These are phyloP conservation scores for Frankliniella fusca DNA, from an alignment of 2,888 invertebrate species.

Conservation along the genomic window DNA sequence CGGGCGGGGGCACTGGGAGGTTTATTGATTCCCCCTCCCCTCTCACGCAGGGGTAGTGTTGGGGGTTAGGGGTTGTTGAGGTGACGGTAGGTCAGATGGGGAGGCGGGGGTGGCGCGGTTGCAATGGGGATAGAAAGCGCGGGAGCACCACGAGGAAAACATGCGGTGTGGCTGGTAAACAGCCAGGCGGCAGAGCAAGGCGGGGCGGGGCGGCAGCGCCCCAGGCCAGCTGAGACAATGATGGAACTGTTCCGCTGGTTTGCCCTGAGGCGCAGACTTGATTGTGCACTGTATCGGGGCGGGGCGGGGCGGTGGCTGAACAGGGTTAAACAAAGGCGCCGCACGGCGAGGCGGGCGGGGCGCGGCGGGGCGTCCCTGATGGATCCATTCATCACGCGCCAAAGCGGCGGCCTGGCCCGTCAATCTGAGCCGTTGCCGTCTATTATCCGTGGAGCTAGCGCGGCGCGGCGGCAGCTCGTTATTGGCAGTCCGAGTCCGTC, in stretches of 20 bases:
- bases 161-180: not conserved
- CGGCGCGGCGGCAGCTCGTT: no score
- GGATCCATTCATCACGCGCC: no score
- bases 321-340: no score
- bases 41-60: not conserved
- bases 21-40: conserved; percentile 17
- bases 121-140: not conserved
- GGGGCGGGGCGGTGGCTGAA: no score
- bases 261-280: not conserved
- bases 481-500: no score
- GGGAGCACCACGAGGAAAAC: not conserved
- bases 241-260: not conserved
- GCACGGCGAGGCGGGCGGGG: not conserved
- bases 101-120: not conserved
- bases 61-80: not conserved
- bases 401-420: no score
- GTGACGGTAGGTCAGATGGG: not conserved
- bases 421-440: no score
- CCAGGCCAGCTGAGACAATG: not conserved
- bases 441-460: no score
- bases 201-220: no score
- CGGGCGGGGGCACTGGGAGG: not conserved
- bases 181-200: not conserved
- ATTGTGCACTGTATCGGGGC: not conserved
- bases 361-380: not conserved